Evolutionary conservation across 2,113 vertebrate species (phyloP).

Genomic region (Galeopterus variegatus): DNA sequence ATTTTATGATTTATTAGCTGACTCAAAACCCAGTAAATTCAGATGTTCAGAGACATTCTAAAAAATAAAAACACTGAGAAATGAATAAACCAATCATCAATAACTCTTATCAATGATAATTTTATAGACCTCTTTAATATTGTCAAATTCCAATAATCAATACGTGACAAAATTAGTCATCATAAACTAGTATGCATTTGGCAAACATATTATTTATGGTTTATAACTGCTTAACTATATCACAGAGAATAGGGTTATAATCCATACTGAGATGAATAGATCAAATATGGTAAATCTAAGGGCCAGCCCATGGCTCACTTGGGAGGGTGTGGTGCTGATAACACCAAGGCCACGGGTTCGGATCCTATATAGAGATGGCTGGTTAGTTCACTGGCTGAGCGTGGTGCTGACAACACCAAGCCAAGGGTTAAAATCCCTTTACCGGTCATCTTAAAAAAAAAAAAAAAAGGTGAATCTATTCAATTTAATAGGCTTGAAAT

Average conservation of each 20-base stretch:
- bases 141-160: slow-evolving; percentile 23
- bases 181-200: not conserved
- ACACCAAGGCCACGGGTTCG: too few relatives aligned
- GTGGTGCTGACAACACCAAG: too few relatives aligned
- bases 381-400: too few relatives aligned
- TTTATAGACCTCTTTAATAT: not conserved
- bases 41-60: slow-evolving; percentile 32
- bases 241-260: slow-evolving; percentile 12
- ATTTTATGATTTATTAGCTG: slow-evolving; percentile 41
- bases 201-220: not conserved
- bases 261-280: not conserved
- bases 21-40: slow-evolving; percentile 32
- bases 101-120: not conserved
- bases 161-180: not conserved
- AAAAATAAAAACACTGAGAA: not conserved
- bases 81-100: slow-evolving; percentile 7
- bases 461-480: not conserved
- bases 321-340: too few relatives aligned
- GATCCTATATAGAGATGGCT: too few relatives aligned
- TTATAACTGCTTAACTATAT: not conserved
- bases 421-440: too few relatives aligned
- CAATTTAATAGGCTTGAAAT: slow-evolving; percentile 6
- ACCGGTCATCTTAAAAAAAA: too few relatives aligned
- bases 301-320: too few relatives aligned
- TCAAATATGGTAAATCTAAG: not conserved